These are phyloP conservation scores for Picus viridis DNA, from an alignment of 2,797 vertebrate genomes.

Conservation along the genomic window DNA sequence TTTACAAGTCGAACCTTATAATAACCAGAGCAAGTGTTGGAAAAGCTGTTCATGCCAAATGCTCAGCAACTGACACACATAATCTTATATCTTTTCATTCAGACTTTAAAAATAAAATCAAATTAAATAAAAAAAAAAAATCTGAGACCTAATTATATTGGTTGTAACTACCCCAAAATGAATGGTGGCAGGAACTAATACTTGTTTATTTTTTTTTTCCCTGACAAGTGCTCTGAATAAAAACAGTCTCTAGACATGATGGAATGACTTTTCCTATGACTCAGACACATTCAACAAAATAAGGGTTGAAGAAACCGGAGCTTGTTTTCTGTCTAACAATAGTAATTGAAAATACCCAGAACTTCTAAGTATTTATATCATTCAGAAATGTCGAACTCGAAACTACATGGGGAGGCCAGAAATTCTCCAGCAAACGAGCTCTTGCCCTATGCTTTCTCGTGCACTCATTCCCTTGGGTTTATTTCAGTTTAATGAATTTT, in stretches of 20 bases:
- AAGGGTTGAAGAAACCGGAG: conserved; percentile 60
- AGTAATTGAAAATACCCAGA: conserved; percentile 69
- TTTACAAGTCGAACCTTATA: conserved; percentile 58
- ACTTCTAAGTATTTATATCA: conserved; percentile 16
- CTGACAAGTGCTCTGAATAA: conserved; percentile 68
- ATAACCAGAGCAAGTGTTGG: conserved; percentile 71
- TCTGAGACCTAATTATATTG: conserved; percentile 63
- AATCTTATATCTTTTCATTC: conserved; percentile 67
- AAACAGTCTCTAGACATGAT: conserved; percentile 73
- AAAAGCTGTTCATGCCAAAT: conserved; percentile 70
- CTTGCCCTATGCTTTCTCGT: not conserved
- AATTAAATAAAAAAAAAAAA: not conserved
- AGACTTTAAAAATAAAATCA: not conserved
- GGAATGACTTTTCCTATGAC: conserved; percentile 73
- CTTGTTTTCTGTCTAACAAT: conserved; percentile 68
- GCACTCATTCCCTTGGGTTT: not conserved
- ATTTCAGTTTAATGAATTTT: conserved; percentile 43
- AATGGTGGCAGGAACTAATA: conserved; percentile 70
- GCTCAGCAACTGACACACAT: conserved; percentile 65
- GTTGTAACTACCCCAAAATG: conserved; percentile 64
- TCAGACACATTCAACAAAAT: conserved; percentile 67
- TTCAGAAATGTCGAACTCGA: not conserved
- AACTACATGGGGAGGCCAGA: not conserved
- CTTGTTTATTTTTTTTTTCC: conserved; percentile 73
- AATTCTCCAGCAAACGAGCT: not conserved